These are phyloP conservation scores for Ardeotis arabs DNA, from an alignment of 2,113 vertebrate genomes.

Conservation along the genomic window DNA sequence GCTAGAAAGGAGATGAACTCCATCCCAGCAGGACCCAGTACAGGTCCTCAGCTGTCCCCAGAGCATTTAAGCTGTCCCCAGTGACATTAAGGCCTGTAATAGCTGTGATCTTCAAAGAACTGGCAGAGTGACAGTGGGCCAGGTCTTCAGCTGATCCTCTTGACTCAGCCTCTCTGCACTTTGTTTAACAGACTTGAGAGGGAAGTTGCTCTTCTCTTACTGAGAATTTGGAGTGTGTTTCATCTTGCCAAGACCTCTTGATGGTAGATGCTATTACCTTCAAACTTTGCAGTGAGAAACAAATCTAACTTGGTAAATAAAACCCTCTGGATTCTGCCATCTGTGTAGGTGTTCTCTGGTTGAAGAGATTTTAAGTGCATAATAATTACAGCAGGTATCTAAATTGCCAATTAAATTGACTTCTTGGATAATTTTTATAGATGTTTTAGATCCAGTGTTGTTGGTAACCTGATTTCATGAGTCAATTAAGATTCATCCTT, in stretches of 20 bases:
- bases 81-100: background rate
- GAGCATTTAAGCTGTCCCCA: background rate
- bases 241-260: background rate
- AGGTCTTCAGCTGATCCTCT: background rate
- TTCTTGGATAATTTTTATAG: constrained; percentile 36
- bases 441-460: background rate
- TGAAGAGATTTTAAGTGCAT: background rate
- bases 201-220: background rate
- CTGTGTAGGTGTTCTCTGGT: background rate
- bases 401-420: constrained; percentile 33
- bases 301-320: background rate
- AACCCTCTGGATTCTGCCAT: background rate
- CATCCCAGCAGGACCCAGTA: background rate
- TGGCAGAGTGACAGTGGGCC: background rate
- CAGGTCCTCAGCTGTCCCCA: background rate
- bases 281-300: background rate
- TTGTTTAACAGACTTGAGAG: background rate
- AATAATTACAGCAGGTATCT: constrained; percentile 24
- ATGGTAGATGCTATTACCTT: background rate
- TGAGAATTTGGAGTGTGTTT: background rate
- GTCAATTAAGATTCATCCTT: constrained; percentile 37
- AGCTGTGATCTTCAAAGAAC: background rate
- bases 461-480: constrained; percentile 54
- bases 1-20: background rate
- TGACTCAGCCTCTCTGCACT: background rate